Evolutionary conservation across 2,113 vertebrate species (phyloP), one percentile per base, ranked within the genome.

Genomic region (Pampusana beccarii): DNA sequence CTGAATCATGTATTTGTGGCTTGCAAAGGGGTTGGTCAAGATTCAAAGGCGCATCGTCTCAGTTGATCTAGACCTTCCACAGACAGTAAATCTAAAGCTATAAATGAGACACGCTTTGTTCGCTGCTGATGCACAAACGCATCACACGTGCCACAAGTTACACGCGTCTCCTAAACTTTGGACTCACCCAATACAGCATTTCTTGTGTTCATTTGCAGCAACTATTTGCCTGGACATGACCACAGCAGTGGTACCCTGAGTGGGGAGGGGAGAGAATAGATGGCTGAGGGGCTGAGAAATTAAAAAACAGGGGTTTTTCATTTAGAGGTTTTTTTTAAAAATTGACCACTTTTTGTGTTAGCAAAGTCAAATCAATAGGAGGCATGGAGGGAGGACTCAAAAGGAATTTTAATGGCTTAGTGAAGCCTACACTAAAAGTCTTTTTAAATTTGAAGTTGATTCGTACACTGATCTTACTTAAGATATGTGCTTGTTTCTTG

Each of bases 391-490:
- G 53, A 96, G 78, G 54, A 89, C 93, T 93, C 54, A 56, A 88
- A 93, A 95, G 44, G 33, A 88, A 84, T 75, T 84, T 70, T 56
- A 75, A 93, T 77, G 33, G 73, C 78, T 95, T 80, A 74, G 64
- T 0, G 0, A 73, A 88, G 64, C 73, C 75, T 67, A 85, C 14
- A 6, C 86, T 67, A 94, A 95, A 97, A 93, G 74, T 74, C 79
- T 61, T 19, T 70, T 69, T 66, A 97, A 94, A 97, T 96, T 46
- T 97, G 57, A 96, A 95, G 92, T 78, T 96, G 97, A 94, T 92
- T 95, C 23, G 28, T 86, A 64, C 80, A 75, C 95, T 87, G 91
- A 88, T 95, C 91, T 96, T 80, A 95, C 90, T 85, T 25, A 91
- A 72, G 98, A 96, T 90, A 92, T 10, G 57, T 81, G 71, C 83